These are phyloP conservation scores for Amia ocellicauda DNA, from an alignment of 2,113 vertebrate genomes.

Conservation along the genomic window DNA sequence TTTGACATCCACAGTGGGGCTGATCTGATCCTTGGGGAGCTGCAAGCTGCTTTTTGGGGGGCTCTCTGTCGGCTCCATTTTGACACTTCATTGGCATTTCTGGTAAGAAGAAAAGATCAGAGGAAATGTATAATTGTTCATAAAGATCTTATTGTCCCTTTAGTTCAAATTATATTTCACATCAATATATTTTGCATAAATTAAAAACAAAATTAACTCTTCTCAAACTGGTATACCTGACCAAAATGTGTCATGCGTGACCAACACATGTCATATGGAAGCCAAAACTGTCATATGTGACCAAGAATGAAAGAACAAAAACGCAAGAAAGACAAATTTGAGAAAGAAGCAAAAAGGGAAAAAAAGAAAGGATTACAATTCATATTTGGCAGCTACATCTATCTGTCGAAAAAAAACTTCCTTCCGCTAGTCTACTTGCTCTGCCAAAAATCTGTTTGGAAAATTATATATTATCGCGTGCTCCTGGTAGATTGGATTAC, in stretches of 20 bases:
- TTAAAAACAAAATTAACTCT: neutral
- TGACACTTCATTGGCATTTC: conserved; percentile 21
- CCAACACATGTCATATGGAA: too few species aligned
- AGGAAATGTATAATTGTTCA: neutral
- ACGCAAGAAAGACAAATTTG: neutral
- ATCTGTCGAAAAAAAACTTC: neutral
- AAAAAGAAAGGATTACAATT: neutral
- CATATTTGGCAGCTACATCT: neutral
- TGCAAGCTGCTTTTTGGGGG: conserved; percentile 3
- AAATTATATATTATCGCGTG: neutral
- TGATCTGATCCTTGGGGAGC: neutral
- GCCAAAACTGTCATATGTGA: too few species aligned
- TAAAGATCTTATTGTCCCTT: neutral
- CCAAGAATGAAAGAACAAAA: conserved; percentile 5
- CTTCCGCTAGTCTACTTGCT: neutral
- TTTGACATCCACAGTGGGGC: conserved; percentile 1
- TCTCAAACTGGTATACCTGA: too few species aligned
- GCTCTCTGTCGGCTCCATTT: conserved; percentile 30
- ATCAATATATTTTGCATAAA: neutral
- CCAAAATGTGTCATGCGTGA: too few species aligned
- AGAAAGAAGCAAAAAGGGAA: neutral
- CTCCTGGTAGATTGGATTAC: neutral
- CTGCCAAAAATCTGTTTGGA: neutral
- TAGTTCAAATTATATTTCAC: neutral
- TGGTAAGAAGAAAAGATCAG: conserved; percentile 6